Percentiles rank a stretch among this genome's conserved stretches.
Evolutionary conservation across 2,113 vertebrate species (phyloP).

Genomic region (Puffinus mauretanicus): DNA sequence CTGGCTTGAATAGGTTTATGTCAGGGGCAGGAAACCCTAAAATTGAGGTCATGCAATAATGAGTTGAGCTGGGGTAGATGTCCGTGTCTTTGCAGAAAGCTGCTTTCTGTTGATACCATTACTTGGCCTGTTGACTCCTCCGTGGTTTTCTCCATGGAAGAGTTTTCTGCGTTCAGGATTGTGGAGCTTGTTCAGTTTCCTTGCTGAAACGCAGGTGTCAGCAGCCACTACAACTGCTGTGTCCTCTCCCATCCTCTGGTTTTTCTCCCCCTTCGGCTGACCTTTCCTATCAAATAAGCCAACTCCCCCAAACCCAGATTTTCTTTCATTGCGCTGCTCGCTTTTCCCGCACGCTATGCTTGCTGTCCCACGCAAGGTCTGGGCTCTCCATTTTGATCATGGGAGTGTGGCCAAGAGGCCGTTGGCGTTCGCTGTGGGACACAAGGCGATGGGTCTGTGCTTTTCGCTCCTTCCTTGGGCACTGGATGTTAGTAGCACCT

Average conservation of each 20-base stretch:
- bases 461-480: not conserved
- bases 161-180: not conserved
- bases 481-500: not conserved
- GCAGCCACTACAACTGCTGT: not conserved
- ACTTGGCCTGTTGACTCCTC: not conserved
- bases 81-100: not conserved
- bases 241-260: not conserved
- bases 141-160: not conserved
- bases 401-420: not conserved
- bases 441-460: not conserved
- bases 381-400: not conserved
- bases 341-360: not conserved
- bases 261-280: not conserved
- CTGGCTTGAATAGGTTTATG: not conserved
- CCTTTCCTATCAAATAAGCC: not conserved
- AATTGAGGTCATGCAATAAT: not conserved
- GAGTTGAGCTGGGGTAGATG: not conserved
- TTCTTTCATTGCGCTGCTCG: not conserved
- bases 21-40: not conserved
- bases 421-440: not conserved
- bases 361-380: not conserved
- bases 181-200: not conserved
- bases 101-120: not conserved
- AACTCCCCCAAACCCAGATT: not conserved
- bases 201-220: not conserved